These are phyloP conservation scores for Xylocopa sonorina DNA, from an alignment of 1,140 invertebrate species.

Conservation along the genomic window DNA sequence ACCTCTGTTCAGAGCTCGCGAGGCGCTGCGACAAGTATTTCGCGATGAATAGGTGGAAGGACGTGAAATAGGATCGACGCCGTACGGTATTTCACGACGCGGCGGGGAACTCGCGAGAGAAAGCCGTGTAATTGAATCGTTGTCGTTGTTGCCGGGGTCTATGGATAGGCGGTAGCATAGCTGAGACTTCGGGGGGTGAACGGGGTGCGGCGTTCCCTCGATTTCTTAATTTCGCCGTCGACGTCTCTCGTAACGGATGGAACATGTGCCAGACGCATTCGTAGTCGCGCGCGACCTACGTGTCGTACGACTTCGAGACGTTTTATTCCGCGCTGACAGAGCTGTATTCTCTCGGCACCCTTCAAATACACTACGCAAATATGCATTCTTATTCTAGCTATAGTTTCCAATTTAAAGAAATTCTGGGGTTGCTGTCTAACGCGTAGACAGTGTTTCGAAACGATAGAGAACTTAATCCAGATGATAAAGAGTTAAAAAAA, in stretches of 20 bases:
- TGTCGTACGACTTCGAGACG: background rate
- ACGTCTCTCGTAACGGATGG: background rate
- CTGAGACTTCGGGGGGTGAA: background rate
- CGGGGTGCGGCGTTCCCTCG: background rate
- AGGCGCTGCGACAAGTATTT: conserved; percentile 59
- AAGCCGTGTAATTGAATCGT: conserved; percentile 48
- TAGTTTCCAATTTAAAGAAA: no score
- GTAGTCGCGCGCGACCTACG: background rate
- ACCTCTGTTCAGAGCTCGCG: conserved; percentile 47
- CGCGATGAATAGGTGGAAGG: conserved; percentile 58
- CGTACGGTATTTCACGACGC: conserved; percentile 14
- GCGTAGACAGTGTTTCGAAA: no score
- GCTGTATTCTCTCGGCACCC: no score
- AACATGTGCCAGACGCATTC: background rate
- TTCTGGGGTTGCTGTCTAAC: no score
- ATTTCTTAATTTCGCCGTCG: conserved; percentile 38
- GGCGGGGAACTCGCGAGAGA: conserved; percentile 1
- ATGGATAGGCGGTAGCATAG: no score
- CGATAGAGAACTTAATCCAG: no score
- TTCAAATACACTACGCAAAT: no score
- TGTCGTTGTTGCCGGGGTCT: conserved; percentile 2
- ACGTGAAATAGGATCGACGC: conserved; percentile 58
- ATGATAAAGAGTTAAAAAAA: no score
- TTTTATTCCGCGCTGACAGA: background rate
- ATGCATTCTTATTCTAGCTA: background rate